These are phyloP conservation scores for Caenorhabditis brenneri DNA, from an alignment of 1,140 invertebrate species.

Conservation along the genomic window DNA sequence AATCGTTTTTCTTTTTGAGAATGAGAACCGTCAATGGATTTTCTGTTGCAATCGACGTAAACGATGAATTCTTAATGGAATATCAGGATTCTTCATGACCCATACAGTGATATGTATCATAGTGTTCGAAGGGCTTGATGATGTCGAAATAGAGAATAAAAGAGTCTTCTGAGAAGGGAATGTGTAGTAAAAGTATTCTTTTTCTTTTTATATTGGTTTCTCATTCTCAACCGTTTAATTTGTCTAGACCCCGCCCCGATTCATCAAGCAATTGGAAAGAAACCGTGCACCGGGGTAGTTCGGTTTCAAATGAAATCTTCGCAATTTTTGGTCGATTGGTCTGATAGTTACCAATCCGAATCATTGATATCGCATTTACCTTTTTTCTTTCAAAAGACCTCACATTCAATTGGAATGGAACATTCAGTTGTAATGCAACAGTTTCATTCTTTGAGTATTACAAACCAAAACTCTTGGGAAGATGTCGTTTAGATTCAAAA, in stretches of 20 bases:
- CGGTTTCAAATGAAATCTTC: not conserved
- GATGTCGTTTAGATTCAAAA: too few relatives aligned
- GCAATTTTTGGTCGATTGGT: not conserved
- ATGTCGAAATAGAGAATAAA: not conserved
- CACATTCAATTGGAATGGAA: too few relatives aligned
- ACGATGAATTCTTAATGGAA: not conserved
- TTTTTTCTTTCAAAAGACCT: too few relatives aligned
- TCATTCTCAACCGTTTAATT: not conserved
- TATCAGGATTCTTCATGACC: not conserved
- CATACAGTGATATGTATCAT: not conserved
- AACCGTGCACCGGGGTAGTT: not conserved
- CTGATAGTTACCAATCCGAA: not conserved
- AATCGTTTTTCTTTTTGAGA: not conserved
- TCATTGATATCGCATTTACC: too few relatives aligned
- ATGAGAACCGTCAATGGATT: not conserved
- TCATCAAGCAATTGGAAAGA: not conserved
- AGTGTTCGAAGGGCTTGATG: too few relatives aligned
- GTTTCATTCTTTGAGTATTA: too few relatives aligned
- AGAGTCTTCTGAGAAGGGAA: not conserved
- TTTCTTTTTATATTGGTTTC: not conserved
- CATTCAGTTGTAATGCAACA: too few relatives aligned
- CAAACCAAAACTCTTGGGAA: too few relatives aligned
- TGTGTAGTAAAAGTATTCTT: not conserved
- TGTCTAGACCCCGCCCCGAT: not conserved
- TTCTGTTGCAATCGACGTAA: not conserved